A percentile compares a stretch with the other conserved stretches of the same genome.
These are phyloP conservation scores for Notodonta dromedarius DNA, from an alignment of 2,888 invertebrate species.

Conservation along the genomic window DNA sequence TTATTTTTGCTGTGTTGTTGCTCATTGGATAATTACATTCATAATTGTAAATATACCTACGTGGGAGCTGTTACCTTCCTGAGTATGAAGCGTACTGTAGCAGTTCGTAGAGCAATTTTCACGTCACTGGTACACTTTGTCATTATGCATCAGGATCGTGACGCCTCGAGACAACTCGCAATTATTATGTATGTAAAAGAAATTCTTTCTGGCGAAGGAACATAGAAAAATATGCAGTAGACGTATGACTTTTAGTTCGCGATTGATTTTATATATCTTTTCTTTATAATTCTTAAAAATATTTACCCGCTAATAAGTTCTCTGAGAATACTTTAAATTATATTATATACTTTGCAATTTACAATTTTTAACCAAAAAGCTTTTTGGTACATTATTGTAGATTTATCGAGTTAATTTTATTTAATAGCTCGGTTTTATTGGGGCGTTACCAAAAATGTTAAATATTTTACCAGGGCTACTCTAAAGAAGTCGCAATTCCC, in stretches of 20 bases:
- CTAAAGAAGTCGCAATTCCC: conserved; percentile 77
- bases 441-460: conserved; percentile 34
- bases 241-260: conserved; percentile 6
- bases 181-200: conserved; percentile 84
- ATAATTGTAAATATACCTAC: conserved; percentile 39
- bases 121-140: conserved; percentile 82
- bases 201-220: conserved; percentile 73
- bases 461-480: conserved; percentile 63
- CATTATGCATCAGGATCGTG: conserved; percentile 83
- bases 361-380: not conserved
- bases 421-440: conserved; percentile 31
- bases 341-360: not conserved
- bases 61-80: conserved; percentile 27
- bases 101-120: conserved; percentile 77
- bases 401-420: conserved; percentile 29
- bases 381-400: conserved; percentile 12
- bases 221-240: conserved; percentile 59
- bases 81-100: conserved; percentile 38
- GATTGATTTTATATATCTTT: not conserved
- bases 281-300: no score
- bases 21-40: conserved; percentile 38
- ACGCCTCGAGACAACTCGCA: conserved; percentile 83
- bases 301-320: no score
- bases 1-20: no score
- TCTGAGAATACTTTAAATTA: no score